Evolutionary conservation across 2,113 vertebrate genomes (phyloP).

Genomic region (Urocolius indicus): DNA sequence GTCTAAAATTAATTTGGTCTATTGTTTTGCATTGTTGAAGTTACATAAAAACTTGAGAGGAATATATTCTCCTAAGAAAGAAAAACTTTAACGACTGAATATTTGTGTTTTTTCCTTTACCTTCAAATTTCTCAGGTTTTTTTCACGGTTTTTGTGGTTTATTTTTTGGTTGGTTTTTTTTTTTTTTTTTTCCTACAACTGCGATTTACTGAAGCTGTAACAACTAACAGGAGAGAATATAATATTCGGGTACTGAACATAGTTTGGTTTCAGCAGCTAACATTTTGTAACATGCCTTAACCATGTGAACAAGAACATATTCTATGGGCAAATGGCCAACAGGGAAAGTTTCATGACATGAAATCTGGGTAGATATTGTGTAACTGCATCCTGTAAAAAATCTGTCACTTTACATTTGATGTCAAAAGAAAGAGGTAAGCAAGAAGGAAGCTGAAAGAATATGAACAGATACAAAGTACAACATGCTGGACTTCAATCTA

Average conservation of each 20-base stretch:
- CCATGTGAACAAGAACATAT: not conserved
- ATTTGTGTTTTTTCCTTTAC: not conserved
- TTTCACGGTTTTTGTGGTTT: not conserved
- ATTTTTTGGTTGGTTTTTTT: not conserved
- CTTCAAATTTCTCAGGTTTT: not conserved
- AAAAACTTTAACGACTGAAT: not conserved
- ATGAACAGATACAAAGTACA: not conserved
- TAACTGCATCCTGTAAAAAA: not conserved
- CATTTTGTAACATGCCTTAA: not conserved
- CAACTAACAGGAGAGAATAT: not conserved
- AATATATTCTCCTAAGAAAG: not conserved
- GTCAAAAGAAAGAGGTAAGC: not conserved
- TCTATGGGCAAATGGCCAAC: not conserved
- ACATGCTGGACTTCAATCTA: not conserved
- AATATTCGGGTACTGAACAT: not conserved
- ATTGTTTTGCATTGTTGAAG: not conserved
- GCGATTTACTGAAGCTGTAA: not conserved
- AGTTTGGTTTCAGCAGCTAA: not conserved
- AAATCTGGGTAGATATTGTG: not conserved
- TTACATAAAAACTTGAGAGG: not conserved
- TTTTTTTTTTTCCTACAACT: not conserved
- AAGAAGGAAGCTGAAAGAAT: not conserved
- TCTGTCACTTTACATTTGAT: not conserved
- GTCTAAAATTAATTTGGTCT: not conserved
- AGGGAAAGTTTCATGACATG: not conserved